Conservation (phyloP, 92 coral and sea anemone species). For the Epizoanthus ramosus region DNA sequence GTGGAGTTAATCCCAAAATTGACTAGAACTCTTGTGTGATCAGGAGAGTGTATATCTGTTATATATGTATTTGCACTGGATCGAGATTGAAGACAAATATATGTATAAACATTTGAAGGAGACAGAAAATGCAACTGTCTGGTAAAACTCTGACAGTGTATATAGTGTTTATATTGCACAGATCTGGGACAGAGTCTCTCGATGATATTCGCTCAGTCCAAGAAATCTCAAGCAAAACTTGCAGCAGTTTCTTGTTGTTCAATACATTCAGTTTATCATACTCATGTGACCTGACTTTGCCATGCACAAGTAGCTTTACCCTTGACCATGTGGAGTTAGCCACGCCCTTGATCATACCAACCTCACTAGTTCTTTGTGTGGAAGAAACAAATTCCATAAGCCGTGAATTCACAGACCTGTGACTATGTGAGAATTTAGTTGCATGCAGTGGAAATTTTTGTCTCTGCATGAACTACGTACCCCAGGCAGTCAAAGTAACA, state of each 20-base stretch:
- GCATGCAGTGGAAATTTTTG: too few relatives aligned
- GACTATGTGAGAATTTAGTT: too few relatives aligned
- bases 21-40: not conserved
- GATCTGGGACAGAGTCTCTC: not conserved
- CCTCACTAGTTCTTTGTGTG: too few relatives aligned
- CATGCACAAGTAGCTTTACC: not conserved
- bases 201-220: not conserved
- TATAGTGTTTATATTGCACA: constrained; percentile 35
- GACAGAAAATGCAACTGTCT: constrained; percentile 5
- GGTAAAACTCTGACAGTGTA: not conserved
- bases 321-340: too few relatives aligned
- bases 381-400: too few relatives aligned
- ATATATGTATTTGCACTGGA: constrained; percentile 40
- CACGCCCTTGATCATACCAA: too few relatives aligned
- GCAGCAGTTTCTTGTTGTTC: constrained; percentile 9
- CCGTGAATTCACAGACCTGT: too few relatives aligned
- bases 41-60: constrained; percentile 10
- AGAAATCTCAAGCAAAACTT: constrained; percentile 24
- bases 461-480: too few relatives aligned
- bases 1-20: not conserved
- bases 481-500: too few relatives aligned
- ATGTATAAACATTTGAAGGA: constrained; percentile 27
- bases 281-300: constrained; percentile 12
- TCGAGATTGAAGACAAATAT: constrained; percentile 15
- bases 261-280: constrained; percentile 21